Base-by-base conservation (phyloP, 2,113 vertebrate species). In the Brachypteracias leptosomus region DNA sequence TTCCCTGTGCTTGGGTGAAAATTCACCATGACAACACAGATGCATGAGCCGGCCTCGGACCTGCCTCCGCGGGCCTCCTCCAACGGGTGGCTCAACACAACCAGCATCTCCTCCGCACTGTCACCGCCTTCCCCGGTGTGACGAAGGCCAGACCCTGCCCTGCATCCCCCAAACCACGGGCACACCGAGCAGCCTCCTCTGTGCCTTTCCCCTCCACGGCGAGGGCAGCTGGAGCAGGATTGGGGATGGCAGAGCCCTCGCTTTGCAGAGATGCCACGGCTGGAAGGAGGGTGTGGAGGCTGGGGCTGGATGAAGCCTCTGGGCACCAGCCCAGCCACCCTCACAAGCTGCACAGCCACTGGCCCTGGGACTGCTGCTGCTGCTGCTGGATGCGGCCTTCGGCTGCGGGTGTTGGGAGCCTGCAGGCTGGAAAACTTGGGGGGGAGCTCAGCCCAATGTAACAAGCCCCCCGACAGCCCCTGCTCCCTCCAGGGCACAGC, bases 21-120 rank as follows among this genome's bases (percentile, higher is more conserved):
- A 97, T 97, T 96, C 95, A 93, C 96, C 96, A 97, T 97, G 96
- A 97, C 96, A 97, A 97, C 96, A 86, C 7, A 15, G 90, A 94
- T 96, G 92, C 85, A 28, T 54, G 88, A 97, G 83, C 85, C 79
- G 85, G 90, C 90, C 94, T 62, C 11, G 6, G 92, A 84, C 92
- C 94, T 93, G 90, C 95, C 77, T 94, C 94, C 46, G 0, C 6
- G 25, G 86, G 68, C 72, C 90, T 95, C 92, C 77, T 87, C 86
- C 78, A 3, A 76, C 73, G 71, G 49, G 16, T n/a, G 79, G 86
- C 75, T 91, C 68, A 19, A 88, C 67, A 80, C 54, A 84, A 81
- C 51, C 68, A 8, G 83, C 92, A 86, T 67, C 88, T 81, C 83
- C 67, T 73, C 76, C 33, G 1, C 40, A 9, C 72, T 16, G 7